A percentile compares a stretch with the other conserved stretches of the same genome.
phyloP scores from a whole-genome alignment of 2,888 invertebrate genomes.

The Polietes domitor region DNA sequence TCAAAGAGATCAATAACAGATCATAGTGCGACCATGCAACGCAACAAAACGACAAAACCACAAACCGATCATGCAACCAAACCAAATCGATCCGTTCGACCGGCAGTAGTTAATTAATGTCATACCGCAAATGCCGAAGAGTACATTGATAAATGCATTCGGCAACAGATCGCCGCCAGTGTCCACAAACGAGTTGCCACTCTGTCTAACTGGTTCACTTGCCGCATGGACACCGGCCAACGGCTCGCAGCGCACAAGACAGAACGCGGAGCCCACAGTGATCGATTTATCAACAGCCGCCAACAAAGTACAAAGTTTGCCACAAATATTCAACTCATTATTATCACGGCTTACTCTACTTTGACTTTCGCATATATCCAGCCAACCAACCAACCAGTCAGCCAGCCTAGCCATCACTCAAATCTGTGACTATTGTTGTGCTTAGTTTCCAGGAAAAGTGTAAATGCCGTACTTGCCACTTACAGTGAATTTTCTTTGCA shows the following conservation, averaged over 20 bases:
- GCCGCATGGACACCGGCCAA: conserved; percentile 9
- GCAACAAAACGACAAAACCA: conserved; percentile 10
- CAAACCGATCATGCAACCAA: conserved; percentile 8
- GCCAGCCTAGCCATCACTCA: not conserved
- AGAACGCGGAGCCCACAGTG: conserved; percentile 55
- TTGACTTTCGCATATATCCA: conserved; percentile 33
- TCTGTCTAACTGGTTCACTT: conserved; percentile 63
- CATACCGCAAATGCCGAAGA: conserved; percentile 76
- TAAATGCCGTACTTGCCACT: conserved; percentile 66
- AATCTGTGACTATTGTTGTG: conserved; percentile 38
- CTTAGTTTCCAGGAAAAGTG: conserved; percentile 65
- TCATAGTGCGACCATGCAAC: conserved; percentile 49
- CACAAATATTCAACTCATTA: conserved; percentile 43
- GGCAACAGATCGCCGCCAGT: conserved; percentile 50
- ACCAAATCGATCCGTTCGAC: conserved; percentile 66
- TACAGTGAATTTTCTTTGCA: conserved; percentile 61
- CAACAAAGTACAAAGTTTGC: conserved; percentile 54
- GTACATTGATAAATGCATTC: conserved; percentile 69
- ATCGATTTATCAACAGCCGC: conserved; percentile 62
- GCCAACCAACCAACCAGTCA: conserved; percentile 12
- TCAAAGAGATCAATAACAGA: conserved; percentile 67
- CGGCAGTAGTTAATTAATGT: conserved; percentile 80
- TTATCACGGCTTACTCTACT: conserved; percentile 41
- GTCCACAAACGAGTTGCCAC: conserved; percentile 62
- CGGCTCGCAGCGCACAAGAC: conserved; percentile 32